Percentiles rank a stretch among this genome's conserved stretches.
phyloP scores from a whole-genome alignment of 2,113 vertebrate species.

The Turdus rufiventris region DNA sequence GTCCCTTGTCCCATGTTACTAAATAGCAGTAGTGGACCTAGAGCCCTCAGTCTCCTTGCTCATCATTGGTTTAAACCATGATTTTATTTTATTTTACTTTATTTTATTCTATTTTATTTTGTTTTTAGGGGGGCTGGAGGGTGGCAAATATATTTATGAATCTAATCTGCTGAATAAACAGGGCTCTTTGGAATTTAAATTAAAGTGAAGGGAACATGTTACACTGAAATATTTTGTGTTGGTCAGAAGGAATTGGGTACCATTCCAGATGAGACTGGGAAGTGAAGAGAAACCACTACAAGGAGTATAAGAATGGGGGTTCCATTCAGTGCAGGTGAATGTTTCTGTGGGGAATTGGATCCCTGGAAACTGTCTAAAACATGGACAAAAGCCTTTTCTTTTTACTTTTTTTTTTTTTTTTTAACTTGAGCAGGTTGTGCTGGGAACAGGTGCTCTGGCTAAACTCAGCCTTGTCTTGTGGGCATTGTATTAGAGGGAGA shows the following conservation, averaged over 20 bases:
- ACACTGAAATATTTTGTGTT: not conserved
- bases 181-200: not conserved
- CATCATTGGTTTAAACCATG: not conserved
- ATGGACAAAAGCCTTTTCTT: not conserved
- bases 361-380: not conserved
- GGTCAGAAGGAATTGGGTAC: not conserved
- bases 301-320: not conserved
- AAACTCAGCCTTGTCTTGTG: slow-evolving; percentile 12
- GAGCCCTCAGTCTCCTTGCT: not conserved
- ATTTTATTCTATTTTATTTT: not conserved
- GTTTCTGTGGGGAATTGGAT: not conserved
- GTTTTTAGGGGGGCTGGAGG: not conserved
- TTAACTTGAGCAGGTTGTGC: not conserved
- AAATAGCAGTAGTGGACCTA: not conserved
- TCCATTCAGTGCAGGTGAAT: not conserved
- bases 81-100: not conserved
- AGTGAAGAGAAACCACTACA: not conserved
- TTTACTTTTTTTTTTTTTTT: not conserved
- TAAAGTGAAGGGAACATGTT: not conserved
- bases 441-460: not conserved
- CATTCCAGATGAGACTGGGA: not conserved
- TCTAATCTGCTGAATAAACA: not conserved
- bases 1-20: not conserved
- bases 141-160: not conserved
- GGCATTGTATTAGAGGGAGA: slow-evolving; percentile 23